Evolutionary conservation across 2,888 invertebrate species (phyloP), one percentile per base, ranked within the genome.

Genomic region (Ormyrus nitidulus): DNA sequence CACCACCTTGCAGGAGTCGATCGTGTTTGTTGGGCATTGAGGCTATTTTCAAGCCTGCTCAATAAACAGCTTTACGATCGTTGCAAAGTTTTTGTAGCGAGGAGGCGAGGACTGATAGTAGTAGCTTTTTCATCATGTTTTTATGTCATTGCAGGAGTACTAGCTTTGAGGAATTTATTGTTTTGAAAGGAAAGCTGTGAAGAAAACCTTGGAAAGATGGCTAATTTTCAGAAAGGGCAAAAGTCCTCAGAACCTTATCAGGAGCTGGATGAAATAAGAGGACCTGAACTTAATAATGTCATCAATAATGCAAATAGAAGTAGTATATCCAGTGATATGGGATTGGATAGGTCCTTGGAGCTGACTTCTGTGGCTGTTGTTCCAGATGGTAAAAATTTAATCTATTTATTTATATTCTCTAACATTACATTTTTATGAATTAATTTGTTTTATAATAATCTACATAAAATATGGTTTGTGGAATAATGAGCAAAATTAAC

Each of bases 301-400:
- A 72, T 82, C 10, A 84, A 66, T 65, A 74, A 82, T 9, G 79
- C 81, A 49, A 84, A 82, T 48, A 83, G 82, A 54, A 77, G 77
- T n/a, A 84, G 77, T 19, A 83, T 81, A 62, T 82, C 80, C 19
- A 83, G 83, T 44, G 85, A 85, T 62, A 84, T 85, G 76, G 83
- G 76, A 44, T 64, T 86, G 13, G 88, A 88, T 79, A 83, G 86
- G 53, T 87, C 88, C 5, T 94, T 96, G 85, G 95, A 96, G 92
- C 94, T 96, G 93, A 95, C 95, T 80, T 95, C 95, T 5, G 95
- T 95, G 49, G 94, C 95, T 6, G 95, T 95, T 49, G 95, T 96
- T 48, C 95, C 95, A 83, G 95, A 96, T 91, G 96, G 96, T 95
- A 92, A 87, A 84, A 83, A 44, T 34, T 71, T 13, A 7, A 11